Evolutionary conservation across 2,797 vertebrate species (phyloP).

Genomic region (Chrosomus eos): DNA sequence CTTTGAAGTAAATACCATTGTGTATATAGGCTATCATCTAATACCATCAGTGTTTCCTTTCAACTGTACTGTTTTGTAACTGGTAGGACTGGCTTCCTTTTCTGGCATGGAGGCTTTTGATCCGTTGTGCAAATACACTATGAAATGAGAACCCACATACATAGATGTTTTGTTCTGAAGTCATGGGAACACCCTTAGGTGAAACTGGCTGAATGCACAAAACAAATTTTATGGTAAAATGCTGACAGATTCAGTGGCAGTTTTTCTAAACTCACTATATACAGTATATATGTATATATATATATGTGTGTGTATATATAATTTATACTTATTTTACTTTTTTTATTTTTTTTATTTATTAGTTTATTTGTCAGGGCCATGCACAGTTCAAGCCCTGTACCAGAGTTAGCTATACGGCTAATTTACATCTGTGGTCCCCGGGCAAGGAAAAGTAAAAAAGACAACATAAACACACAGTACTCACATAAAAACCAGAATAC

Average conservation of each 20-base stretch:
- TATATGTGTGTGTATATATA: too few relatives aligned
- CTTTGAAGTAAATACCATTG: neutral
- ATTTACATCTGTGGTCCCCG: too few relatives aligned
- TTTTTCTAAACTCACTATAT: neutral
- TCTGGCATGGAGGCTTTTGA: neutral
- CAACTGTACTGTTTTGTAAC: neutral
- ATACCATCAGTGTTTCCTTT: neutral
- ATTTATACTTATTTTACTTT: too few relatives aligned
- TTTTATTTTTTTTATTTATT: too few relatives aligned
- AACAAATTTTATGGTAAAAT: neutral
- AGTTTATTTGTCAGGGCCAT: too few relatives aligned
- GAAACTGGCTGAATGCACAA: neutral
- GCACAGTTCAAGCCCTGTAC: too few relatives aligned
- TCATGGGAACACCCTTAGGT: slow-evolving; percentile 22
- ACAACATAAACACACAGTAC: too few relatives aligned
- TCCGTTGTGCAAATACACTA: neutral
- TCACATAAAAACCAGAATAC: too few relatives aligned
- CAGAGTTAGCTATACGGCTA: too few relatives aligned
- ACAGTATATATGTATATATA: too few relatives aligned
- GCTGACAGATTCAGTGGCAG: neutral
- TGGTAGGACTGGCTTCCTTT: neutral
- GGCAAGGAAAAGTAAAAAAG: too few relatives aligned
- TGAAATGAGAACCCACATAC: slow-evolving; percentile 6
- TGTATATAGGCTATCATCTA: neutral
- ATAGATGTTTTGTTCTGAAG: slow-evolving; percentile 1